These are phyloP conservation scores for Sebastes paucispinis DNA, from an alignment of 2,797 vertebrate species.

Conservation along the genomic window DNA sequence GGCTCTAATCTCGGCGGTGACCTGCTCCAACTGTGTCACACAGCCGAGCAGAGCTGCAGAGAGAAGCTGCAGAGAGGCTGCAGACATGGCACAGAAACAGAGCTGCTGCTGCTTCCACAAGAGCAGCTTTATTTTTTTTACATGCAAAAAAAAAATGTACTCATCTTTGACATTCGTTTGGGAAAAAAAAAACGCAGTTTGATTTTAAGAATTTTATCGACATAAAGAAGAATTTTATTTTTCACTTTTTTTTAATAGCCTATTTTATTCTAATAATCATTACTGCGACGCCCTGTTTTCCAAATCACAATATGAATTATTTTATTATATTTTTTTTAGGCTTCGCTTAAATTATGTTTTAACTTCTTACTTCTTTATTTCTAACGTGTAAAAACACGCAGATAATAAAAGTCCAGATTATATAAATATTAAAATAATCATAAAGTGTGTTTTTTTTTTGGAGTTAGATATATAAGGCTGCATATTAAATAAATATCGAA, in stretches of 20 bases:
- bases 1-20: conserved; percentile 73
- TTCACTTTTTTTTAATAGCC: background rate
- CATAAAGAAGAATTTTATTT: background rate
- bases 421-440: background rate
- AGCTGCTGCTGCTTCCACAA: background rate
- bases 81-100: background rate
- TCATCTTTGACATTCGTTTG: background rate
- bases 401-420: background rate
- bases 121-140: background rate
- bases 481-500: background rate
- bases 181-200: fast-evolving
- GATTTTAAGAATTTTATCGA: background rate
- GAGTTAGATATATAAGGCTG: background rate
- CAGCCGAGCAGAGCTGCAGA: conserved; percentile 32
- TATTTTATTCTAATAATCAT: background rate
- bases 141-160: background rate
- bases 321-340: background rate
- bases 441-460: background rate
- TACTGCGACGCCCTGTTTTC: conserved; percentile 45
- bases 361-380: background rate
- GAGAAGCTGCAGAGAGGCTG: background rate
- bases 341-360: background rate
- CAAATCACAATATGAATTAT: background rate
- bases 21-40: conserved; percentile 64
- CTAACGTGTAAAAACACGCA: background rate